Conservation (phyloP, 2,888 invertebrate genomes). For the Gastracanthus pulcherrimus region DNA sequence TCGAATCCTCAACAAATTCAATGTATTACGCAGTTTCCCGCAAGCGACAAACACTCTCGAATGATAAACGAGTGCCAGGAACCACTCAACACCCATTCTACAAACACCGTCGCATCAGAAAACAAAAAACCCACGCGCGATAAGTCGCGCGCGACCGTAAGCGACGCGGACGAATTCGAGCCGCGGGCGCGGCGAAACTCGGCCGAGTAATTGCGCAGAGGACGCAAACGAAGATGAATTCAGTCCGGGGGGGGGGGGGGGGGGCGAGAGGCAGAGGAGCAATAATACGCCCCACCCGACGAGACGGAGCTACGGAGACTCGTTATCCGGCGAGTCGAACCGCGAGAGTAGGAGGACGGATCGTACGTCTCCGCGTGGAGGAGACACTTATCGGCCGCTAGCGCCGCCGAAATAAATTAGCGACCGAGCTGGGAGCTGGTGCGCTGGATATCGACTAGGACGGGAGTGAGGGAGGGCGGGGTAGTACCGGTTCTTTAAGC, state of each 20-base stretch:
- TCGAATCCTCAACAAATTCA: too few relatives aligned
- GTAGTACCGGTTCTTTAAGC: too few relatives aligned
- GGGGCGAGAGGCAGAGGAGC: background rate
- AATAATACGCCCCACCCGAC: slow-evolving; percentile 31
- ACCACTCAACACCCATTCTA: too few relatives aligned
- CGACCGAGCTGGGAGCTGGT: background rate
- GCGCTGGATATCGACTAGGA: background rate
- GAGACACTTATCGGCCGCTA: slow-evolving; percentile 29
- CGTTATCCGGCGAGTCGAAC: slow-evolving; percentile 6
- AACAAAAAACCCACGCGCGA: background rate
- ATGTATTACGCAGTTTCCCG: too few relatives aligned
- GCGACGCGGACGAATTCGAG: background rate
- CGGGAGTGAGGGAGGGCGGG: too few relatives aligned
- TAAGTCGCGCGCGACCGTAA: background rate
- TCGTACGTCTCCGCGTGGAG: slow-evolving; percentile 14
- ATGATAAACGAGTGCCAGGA: too few relatives aligned
- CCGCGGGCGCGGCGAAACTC: too few relatives aligned
- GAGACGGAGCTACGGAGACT: too few relatives aligned
- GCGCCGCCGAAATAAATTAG: slow-evolving; percentile 40
- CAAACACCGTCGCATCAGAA: too few relatives aligned
- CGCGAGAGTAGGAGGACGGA: background rate
- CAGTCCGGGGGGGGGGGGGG: slow-evolving; percentile 7
- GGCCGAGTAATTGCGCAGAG: background rate
- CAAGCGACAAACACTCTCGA: too few relatives aligned
- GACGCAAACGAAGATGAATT: slow-evolving; percentile 47